Base-by-base conservation (phyloP, 2,888 invertebrate genomes). In the Coleophora deauratella region DNA sequence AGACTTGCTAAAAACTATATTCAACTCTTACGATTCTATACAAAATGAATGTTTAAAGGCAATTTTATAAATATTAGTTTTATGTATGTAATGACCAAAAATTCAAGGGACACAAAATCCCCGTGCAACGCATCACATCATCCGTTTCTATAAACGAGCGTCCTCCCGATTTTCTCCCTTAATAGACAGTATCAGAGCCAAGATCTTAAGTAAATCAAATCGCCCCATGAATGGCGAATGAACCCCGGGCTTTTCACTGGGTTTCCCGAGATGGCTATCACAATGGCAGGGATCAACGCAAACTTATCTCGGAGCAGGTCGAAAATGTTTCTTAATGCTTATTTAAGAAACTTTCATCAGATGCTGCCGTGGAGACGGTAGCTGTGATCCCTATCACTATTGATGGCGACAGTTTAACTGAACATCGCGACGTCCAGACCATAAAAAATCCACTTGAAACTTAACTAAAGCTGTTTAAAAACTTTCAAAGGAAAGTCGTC, bases 191-290 rank as follows among this genome's bases (percentile, higher is more conserved):
- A 82, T 82, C 81, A 73, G 62, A 62, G 56, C 66, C 57, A 66
- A 67, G 81, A 82, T 81, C 84, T 85, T 82, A 84, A 82, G 85
- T 85, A 85, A 85, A 85, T 85, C 85, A 85, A 85, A 85, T 82
- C 81, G 67, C 79, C 75, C 80, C 74, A 77, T 84, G 84, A 85
- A 85, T 84, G 72, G 81, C 54, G 80, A 77, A 80, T 74, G 81
- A 78, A 74, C 66, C 71, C 67, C 59, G 72, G 71, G 77, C 74
- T 77, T 80, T 82, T 78, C 79, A 75, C 67, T 56, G 75, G 72
- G 64, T 79, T 72, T 77, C 71, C 72, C 61, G 59, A 72, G 82
- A 80, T 81, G 77, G 63, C 77, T 81, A 79, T 82, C 84, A 84
- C 84, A 84, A 84, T 84, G 66, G 74, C 64, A 67, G 59, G 77